Conservation (phyloP, 2,888 invertebrate genomes). For the Nipponacmea schrenckii region DNA sequence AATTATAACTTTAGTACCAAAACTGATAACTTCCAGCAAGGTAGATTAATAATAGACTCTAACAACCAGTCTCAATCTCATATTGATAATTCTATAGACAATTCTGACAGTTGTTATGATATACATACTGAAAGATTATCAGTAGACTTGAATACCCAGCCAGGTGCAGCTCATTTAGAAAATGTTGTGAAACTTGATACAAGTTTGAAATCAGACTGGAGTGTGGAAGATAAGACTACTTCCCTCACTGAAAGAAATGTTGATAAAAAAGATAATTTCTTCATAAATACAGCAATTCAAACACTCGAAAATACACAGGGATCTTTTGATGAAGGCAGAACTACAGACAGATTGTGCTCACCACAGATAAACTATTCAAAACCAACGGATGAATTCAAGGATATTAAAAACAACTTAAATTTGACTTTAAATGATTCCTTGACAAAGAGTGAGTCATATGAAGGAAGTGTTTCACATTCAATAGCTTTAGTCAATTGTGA, state of each 20-base stretch:
- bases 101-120: background rate
- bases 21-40: background rate
- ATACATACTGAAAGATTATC: background rate
- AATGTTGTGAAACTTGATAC: background rate
- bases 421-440: too few relatives aligned
- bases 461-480: too few relatives aligned
- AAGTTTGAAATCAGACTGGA: background rate
- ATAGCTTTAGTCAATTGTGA: too few relatives aligned
- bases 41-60: background rate
- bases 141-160: background rate
- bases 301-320: background rate
- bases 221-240: background rate
- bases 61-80: background rate
- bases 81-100: background rate
- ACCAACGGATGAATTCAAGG: too few relatives aligned
- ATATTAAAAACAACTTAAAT: too few relatives aligned
- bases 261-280: slow-evolving; percentile 1
- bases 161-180: background rate
- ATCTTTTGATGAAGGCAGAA: too few relatives aligned
- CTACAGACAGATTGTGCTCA: too few relatives aligned
- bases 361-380: too few relatives aligned
- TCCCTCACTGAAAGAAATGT: background rate
- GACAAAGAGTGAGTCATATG: too few relatives aligned
- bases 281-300: background rate
- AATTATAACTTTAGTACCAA: background rate